phyloP scores from a whole-genome alignment of 2,888 invertebrate species.

The Microplitis deprimator region DNA sequence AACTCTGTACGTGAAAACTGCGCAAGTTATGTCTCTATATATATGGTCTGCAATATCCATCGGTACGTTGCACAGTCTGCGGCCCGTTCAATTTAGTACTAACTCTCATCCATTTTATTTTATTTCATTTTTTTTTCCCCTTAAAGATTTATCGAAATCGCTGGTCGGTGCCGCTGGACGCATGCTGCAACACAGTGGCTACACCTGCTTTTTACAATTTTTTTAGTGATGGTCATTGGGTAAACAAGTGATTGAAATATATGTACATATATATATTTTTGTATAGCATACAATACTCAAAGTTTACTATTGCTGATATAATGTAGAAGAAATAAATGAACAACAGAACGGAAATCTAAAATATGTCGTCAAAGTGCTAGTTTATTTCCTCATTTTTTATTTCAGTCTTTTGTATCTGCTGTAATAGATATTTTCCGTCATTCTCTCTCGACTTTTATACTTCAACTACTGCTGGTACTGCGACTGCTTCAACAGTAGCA shows the following conservation, averaged over 20 bases:
- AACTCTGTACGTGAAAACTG: constrained; percentile 18
- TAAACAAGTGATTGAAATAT: background rate
- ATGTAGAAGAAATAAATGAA: background rate
- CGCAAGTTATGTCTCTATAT: background rate
- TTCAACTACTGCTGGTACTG: background rate
- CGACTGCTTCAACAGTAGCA: background rate
- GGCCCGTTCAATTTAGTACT: constrained; percentile 36
- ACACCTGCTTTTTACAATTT: constrained; percentile 24
- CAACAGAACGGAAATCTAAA: background rate
- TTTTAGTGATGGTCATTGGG: background rate
- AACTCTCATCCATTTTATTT: constrained; percentile 24
- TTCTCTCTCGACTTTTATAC: background rate
- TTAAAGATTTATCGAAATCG: constrained; percentile 48
- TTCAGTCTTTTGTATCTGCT: background rate
- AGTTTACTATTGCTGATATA: no score
- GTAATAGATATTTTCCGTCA: background rate
- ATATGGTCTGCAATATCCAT: constrained; percentile 9
- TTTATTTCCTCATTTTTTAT: background rate
- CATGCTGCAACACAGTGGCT: constrained; percentile 30
- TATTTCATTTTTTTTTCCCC: constrained; percentile 42
- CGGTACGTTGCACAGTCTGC: constrained; percentile 17
- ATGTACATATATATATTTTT: background rate
- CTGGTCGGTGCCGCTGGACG: constrained; percentile 17
- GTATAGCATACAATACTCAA: no score
- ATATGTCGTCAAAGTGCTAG: background rate